A percentile compares a stretch with the other conserved stretches of the same genome.
These are phyloP conservation scores for Temnothorax rugatulus DNA, from an alignment of 2,888 invertebrate species.

Conservation along the genomic window DNA sequence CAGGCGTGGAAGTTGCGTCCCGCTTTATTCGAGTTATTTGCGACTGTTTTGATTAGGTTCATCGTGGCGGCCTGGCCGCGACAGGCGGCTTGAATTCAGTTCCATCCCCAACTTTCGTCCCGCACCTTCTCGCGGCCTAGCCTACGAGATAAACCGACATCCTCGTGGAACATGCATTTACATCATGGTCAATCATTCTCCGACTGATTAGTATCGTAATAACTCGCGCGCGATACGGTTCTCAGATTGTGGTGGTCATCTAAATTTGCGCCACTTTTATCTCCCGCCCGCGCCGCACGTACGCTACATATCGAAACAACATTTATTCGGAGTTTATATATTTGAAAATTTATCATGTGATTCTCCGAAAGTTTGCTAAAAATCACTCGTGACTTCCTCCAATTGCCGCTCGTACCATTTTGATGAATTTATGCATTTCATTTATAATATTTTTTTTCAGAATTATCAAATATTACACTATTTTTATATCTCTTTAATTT, in stretches of 20 bases:
- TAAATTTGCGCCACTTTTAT: slow-evolving; percentile 2
- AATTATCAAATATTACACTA: neutral
- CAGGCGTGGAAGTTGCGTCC: slow-evolving; percentile 55
- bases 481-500: neutral
- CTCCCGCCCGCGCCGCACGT: neutral
- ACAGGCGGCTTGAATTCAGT: slow-evolving; percentile 37
- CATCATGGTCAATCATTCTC: slow-evolving; percentile 29
- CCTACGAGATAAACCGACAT: slow-evolving; percentile 12
- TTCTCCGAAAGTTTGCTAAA: neutral
- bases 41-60: slow-evolving; percentile 75
- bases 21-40: slow-evolving; percentile 61
- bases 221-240: slow-evolving; percentile 37
- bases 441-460: neutral
- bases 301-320: neutral
- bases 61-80: slow-evolving; percentile 61
- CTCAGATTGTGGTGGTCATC: neutral
- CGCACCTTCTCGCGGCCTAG: neutral
- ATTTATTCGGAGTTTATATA: neutral
- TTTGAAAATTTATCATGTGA: neutral
- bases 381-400: neutral
- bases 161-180: slow-evolving; percentile 21
- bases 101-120: slow-evolving; percentile 25
- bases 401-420: neutral
- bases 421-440: neutral
- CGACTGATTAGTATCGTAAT: slow-evolving; percentile 48